Base-by-base conservation (phyloP, 2,888 invertebrate genomes). In the Neria commutata region DNA sequence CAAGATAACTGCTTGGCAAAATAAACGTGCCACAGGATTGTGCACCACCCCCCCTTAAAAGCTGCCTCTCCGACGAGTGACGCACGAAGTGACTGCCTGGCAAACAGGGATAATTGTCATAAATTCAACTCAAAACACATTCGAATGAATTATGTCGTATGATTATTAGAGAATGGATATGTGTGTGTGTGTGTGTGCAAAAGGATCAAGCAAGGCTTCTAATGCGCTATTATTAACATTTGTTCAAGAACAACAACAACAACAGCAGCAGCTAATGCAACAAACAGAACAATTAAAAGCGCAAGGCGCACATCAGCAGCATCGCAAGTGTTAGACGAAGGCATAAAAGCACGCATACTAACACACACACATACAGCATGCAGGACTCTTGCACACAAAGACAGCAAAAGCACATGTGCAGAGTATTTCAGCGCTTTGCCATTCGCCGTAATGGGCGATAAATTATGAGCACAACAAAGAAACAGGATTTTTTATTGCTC, bases 371-470 rank as follows among this genome's bases (percentile, higher is more conserved):
- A 45, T 46, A 21, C 8, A 3, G n/a, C 21, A n/a, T 10, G 23
- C 19, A 23, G 16, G 16, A 46, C 24, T n/a, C n/a, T n/a, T 34
- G 50, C 34, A 33, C 5, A 34, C 16, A 17, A 57, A 51, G 62
- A 70, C 72, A 73, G n/a, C n/a, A 67, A 69, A 73, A 71, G 69
- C 72, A 73, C 73, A 74, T 73, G 71, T 73, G 75, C 73, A 72
- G n/a, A n/a, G n/a, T n/a, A n/a, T n/a, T n/a, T n/a, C n/a, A n/a
- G n/a, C n/a, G n/a, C n/a, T 71, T 67, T 67, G 67, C 72, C 72
- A 70, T 66, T 74, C 67, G 68, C 67, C 71, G 70, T 75, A 76
- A 75, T 75, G 76, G 77, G 68, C 72, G 68, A 76, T 76, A 77
- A 76, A 76, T 76, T 72, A 76, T 66, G 50, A 65, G 65, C 65